These are phyloP conservation scores for Kryptolebias marmoratus DNA, from an alignment of 2,113 vertebrate species.

Conservation along the genomic window DNA sequence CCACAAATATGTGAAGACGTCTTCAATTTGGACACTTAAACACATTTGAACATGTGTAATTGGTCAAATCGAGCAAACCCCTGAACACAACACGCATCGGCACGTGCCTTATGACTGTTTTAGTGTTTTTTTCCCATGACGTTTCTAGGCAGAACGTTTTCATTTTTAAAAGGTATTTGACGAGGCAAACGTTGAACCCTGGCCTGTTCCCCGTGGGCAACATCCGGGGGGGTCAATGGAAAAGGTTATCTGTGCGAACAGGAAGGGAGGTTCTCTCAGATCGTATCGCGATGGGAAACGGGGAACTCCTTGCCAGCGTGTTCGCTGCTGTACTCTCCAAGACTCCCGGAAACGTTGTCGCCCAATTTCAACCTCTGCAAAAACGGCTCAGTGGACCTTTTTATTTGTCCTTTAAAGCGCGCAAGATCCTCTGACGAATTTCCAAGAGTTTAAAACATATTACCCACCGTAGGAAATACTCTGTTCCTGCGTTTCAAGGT, in stretches of 20 bases:
- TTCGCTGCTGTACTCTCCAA: neutral
- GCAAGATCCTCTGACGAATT: no score
- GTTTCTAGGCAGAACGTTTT: neutral
- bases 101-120: neutral
- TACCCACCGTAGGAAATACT: no score
- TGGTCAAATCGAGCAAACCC: no score
- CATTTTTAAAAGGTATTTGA: neutral
- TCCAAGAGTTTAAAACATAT: no score
- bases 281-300: conserved; percentile 42
- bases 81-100: no score
- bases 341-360: neutral
- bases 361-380: no score
- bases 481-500: no score
- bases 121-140: neutral
- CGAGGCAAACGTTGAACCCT: conserved; percentile 1
- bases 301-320: conserved; percentile 19
- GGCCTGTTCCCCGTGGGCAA: neutral
- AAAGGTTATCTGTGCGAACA: conserved; percentile 42
- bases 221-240: conserved; percentile 10
- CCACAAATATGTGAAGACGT: neutral
- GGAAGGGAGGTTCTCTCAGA: conserved; percentile 41
- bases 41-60: no score
- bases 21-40: neutral
- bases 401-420: no score
- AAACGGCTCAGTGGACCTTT: no score